These are phyloP conservation scores for Drosophila fulvimacula DNA, from an alignment of 2,888 invertebrate species.

Conservation along the genomic window DNA sequence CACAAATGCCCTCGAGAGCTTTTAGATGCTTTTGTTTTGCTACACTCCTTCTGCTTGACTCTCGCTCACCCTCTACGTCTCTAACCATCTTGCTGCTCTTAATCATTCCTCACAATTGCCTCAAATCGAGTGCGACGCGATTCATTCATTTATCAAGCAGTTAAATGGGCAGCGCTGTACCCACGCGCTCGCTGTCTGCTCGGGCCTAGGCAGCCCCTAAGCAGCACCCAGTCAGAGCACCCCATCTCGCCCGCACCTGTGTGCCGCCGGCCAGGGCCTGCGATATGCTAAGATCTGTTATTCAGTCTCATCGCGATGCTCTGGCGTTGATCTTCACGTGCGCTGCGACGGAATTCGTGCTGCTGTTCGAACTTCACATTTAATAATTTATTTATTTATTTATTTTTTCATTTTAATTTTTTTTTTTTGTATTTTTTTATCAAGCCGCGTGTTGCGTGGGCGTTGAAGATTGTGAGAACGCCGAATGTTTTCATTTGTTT, in stretches of 20 bases:
- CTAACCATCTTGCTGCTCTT: neutral
- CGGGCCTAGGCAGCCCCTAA: conserved; percentile 6
- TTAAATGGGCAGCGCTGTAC: conserved; percentile 56
- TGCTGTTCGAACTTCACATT: conserved; percentile 15
- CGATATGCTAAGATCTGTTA: conserved; percentile 30
- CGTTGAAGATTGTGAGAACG: conserved; percentile 20
- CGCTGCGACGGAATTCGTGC: conserved; percentile 45
- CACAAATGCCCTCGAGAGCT: conserved; percentile 3
- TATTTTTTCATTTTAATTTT: neutral
- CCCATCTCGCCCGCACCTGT: conserved; percentile 7
- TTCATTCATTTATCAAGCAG: conserved; percentile 66
- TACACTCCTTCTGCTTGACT: neutral
- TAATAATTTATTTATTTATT: conserved; percentile 11
- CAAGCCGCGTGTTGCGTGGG: conserved; percentile 45
- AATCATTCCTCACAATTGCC: conserved; percentile 12
- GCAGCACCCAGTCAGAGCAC: conserved; percentile 7
- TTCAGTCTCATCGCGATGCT: conserved; percentile 77
- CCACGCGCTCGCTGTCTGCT: conserved; percentile 26
- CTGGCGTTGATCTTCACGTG: conserved; percentile 74
- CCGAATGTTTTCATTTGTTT: conserved; percentile 28
- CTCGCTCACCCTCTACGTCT: neutral
- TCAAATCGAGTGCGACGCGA: conserved; percentile 47
- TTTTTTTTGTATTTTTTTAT: conserved; percentile 5
- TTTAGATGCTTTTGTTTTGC: neutral
- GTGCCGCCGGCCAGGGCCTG: conserved; percentile 22